Base-by-base conservation (phyloP, 2,113 vertebrate species). In the Lota lota region DNA sequence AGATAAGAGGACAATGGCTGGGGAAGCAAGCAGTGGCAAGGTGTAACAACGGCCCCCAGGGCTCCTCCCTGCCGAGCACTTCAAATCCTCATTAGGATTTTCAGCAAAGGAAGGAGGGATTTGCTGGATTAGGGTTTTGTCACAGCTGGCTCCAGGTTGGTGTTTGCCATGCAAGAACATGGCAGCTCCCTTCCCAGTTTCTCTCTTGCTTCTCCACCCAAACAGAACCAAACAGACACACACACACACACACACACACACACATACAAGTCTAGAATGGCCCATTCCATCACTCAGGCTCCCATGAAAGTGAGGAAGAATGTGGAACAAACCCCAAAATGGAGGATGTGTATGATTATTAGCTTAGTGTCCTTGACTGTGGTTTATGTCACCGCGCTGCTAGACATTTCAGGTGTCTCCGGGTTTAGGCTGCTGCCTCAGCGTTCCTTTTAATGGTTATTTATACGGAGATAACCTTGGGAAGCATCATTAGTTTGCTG, bases 61-160 rank as follows among this genome's bases (percentile, higher is more conserved):
- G 69, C 81, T 80, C 86, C 87, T 81, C 81, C 76, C 82, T 79
- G 87, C 89, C 73, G 84, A 84, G 80, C 80, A 80, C 77, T 89
- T 85, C 87, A 91, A 84, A 87, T 94, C 83, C 82, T 91, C 88
- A 89, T 91, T 91, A 90, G 90, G 89, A 90, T 90, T 92, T 90
- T 85, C 85, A 85, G 89, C 85, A 88, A 89, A 92, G 89, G 90
- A 90, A 53, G 51, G 76, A 74, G 82, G 89, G 88, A 90, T 88
- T 90, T 90, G 81, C 77, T 87, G 83, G 85, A 88, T 93, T 93
- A 94, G 85, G 90, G 81, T 81, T 89, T 85, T 93, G 88, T 91
- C 91, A 90, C 88, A 88, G 86, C 87, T 86, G 88, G 88, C 90
- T 89, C 82, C 82, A 88, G 83, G 87, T 90, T 85, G 81, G 81